Evolutionary conservation across 2,888 invertebrate species (phyloP), one percentile per base, ranked within the genome.

Genomic region (Itoplectis maculator): DNA sequence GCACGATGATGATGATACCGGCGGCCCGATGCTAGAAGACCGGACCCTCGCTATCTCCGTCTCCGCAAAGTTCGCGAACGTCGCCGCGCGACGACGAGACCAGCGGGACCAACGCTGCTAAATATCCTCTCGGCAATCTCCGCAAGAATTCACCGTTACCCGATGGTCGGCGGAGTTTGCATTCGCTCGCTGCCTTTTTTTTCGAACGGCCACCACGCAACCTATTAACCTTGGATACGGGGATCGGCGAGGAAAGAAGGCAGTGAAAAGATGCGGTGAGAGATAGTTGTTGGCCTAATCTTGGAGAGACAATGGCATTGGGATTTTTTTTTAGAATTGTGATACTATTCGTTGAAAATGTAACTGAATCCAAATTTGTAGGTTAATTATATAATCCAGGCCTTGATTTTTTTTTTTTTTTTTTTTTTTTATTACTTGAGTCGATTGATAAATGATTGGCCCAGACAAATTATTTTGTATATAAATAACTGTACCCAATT

Each of bases 71-170:
- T 80, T 80, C 77, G 69, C 76, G 54, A 70, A 73, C 76, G 80
- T 77, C 79, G 73, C 72, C n/a, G n/a, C n/a, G n/a, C n/a, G n/a
- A n/a, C n/a, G n/a, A 65, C 75, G 65, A 51, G 35, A 66, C 42
- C 35, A 23, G 40, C 56, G 77, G 73, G 69, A 74, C 81, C 56
- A 56, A 72, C 72, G 73, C 20, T 47, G 73, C 20, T 47, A 68
- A 75, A 76, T 65, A 73, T 77, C 80, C 77, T 74, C 77, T 74
- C 42, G 63, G 73, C 79, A 77, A 80, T 80, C 73, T 79, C 35
- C 49, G 29, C 49, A 63, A 77, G 70, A 47, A 47, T 83, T 83
- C 77, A 83, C 82, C 82, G 82, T 83, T 83, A 80, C 20, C 54
- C 40, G 69, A 69, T 77, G 63, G 77, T n/a, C 80, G 79, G 73